A percentile compares a stretch with the other conserved stretches of the same genome.
Evolutionary conservation across 2,113 vertebrate genomes (phyloP).

Genomic region (Calypte anna): DNA sequence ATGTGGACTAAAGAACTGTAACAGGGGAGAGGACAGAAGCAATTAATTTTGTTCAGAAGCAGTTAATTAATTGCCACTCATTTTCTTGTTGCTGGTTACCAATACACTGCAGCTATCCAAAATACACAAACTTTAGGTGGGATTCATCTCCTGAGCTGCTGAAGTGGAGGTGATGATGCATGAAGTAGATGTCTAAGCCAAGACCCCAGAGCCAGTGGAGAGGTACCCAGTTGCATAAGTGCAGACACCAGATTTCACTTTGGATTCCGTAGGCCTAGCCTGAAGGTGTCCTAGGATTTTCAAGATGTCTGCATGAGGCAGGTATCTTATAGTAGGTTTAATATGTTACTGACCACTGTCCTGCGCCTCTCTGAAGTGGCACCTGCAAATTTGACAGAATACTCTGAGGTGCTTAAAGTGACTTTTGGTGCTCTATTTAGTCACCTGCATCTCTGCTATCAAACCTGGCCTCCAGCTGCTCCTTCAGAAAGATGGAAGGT

Average conservation of each 20-base stretch:
- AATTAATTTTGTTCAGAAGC: background rate
- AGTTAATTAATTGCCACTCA: background rate
- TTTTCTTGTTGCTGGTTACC: background rate
- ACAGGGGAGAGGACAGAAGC: background rate
- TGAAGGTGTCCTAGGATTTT: background rate
- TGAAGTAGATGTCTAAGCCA: background rate
- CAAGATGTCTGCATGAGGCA: background rate
- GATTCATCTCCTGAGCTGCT: background rate
- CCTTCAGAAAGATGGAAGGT: background rate
- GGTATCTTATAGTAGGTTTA: background rate
- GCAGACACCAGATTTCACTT: background rate
- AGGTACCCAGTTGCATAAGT: background rate
- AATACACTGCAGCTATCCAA: background rate
- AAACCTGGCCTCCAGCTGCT: background rate
- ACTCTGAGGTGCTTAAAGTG: background rate
- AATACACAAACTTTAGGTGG: background rate
- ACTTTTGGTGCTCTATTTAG: background rate
- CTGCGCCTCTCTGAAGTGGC: background rate
- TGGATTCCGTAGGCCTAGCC: background rate
- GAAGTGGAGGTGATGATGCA: background rate
- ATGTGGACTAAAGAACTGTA: background rate
- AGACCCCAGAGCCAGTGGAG: background rate
- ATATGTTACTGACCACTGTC: background rate
- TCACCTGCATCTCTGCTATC: background rate
- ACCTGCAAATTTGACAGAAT: background rate